Base-by-base conservation (phyloP, 2,888 invertebrate species). In the Volucella bombylans region DNA sequence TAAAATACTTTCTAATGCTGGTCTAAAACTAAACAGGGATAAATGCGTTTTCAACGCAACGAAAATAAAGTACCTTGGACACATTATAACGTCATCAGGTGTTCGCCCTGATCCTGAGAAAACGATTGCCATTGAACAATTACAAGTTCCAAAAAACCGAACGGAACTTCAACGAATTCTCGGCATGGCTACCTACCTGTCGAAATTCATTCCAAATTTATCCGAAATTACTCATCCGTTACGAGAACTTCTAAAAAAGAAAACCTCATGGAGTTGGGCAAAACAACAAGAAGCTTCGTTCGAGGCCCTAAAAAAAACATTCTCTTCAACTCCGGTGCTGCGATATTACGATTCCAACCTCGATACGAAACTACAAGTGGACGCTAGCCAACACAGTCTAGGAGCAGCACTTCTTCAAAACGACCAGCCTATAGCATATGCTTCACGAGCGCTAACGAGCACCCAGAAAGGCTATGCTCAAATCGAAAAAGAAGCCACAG, bases 51-150 rank as follows among this genome's bases (percentile, higher is more conserved):
- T 83, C 14, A 55, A 74, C 18, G 39, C 65, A 9, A 72, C 62
- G 31, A 31, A 31, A 31, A 31, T 31, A 0, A 74, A 50, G 55
- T 59, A 49, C n/a, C 38, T 62, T 11, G 54, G 72, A 11, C 54
- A 72, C 8, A 71, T 61, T 1, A 11, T 72, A 23, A 43, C 61
- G 2, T 72, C 72, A 15, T 18, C 50, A 31, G 6, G 31, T n/a
- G 18, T 67, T 43, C 23, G 1, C 2, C 64, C 87, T 4, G 88
- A 89, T 59, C 88, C 88, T 0, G 88, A 87, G 0, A 90, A 89
- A 65, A 88, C 87, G 0, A 10, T 86, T 0, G 89, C 89, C 0
- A 88, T 90, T 0, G 61, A 65, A 0, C 49, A 87, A 39, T 87
- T 89, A 82, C 12, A 80, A 12, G 11, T 76, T 0, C 89, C 89